Conservation (phyloP, 1,140 invertebrate species). For the Propsilocerus akamusi region DNA sequence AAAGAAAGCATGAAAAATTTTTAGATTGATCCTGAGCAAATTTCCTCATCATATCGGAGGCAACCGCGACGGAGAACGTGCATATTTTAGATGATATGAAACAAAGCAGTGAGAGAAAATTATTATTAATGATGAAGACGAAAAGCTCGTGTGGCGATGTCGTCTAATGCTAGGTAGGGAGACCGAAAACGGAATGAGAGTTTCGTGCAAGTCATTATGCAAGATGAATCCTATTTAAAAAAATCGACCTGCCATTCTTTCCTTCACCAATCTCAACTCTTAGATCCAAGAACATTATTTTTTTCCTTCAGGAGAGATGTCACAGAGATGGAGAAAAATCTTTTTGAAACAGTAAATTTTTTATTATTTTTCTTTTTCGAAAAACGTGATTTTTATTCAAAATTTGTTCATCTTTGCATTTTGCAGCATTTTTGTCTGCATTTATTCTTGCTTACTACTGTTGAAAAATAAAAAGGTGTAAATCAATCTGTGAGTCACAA, state of each 20-base stretch:
- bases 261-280: not conserved
- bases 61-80: no score
- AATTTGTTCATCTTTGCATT: no score
- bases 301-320: not conserved
- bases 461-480: no score
- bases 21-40: no score
- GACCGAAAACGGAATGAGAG: not conserved
- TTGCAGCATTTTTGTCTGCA: no score
- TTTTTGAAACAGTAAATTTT: not conserved
- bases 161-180: no score
- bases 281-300: not conserved
- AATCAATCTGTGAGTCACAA: no score
- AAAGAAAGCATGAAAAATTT: not conserved
- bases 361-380: not conserved
- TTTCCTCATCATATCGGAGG: no score
- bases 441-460: no score
- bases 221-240: not conserved
- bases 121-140: slow-evolving; percentile 3
- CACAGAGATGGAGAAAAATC: not conserved
- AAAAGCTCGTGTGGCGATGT: not conserved
- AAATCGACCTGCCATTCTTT: not conserved
- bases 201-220: slow-evolving; percentile 1
- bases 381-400: slow-evolving; percentile 4
- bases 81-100: no score
- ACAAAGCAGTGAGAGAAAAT: not conserved